Conservation (phyloP, 2,888 invertebrate species). For the Gastracanthus pulcherrimus region DNA sequence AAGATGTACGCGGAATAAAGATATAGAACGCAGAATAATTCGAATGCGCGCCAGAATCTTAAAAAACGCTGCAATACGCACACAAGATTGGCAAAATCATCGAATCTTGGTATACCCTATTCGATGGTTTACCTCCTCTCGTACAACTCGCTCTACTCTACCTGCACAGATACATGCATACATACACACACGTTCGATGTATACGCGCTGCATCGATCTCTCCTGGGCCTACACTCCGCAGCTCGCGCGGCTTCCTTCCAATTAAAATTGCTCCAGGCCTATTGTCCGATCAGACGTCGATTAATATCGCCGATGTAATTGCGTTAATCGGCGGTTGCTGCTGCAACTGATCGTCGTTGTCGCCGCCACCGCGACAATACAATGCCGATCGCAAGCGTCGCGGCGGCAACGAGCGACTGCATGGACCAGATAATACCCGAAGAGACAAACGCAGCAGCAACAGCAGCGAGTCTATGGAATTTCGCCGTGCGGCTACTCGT, state of each 20-base stretch:
- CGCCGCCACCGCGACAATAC: slow-evolving; percentile 52
- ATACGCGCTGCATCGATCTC: slow-evolving; percentile 46
- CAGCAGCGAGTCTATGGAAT: slow-evolving; percentile 16
- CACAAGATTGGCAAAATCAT: too few species aligned
- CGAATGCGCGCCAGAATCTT: too few species aligned
- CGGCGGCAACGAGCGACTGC: not conserved
- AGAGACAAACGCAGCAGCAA: not conserved
- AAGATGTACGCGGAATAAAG: too few species aligned
- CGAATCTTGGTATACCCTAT: too few species aligned
- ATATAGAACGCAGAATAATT: too few species aligned
- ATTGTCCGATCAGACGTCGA: slow-evolving; percentile 59
- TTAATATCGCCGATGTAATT: slow-evolving; percentile 59
- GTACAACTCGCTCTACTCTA: too few species aligned
- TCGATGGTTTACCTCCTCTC: too few species aligned
- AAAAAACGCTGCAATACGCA: too few species aligned
- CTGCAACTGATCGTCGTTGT: not conserved
- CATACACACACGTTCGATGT: not conserved
- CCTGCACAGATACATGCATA: too few species aligned
- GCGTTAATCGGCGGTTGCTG: slow-evolving; percentile 58
- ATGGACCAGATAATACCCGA: slow-evolving; percentile 2
- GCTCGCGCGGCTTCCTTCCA: slow-evolving; percentile 40
- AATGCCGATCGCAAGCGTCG: slow-evolving; percentile 28
- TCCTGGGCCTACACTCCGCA: not conserved
- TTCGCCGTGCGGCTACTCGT: too few species aligned
- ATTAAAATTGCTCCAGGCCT: slow-evolving; percentile 56